Percentiles rank a stretch among this genome's conserved stretches.
These are phyloP conservation scores for Apamea sordens DNA, from an alignment of 2,888 invertebrate genomes.

Conservation along the genomic window DNA sequence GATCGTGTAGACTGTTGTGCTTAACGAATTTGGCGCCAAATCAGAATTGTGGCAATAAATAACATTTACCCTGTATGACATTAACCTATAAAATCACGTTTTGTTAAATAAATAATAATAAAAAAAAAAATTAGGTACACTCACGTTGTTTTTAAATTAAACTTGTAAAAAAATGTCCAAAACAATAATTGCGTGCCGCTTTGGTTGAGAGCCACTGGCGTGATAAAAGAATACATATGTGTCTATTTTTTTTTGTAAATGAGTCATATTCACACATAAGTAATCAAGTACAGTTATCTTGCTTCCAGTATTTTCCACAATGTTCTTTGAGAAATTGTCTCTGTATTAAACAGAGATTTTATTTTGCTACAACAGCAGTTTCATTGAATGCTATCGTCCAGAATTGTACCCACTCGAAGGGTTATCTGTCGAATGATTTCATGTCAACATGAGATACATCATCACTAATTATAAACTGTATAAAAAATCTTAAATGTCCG, in stretches of 20 bases:
- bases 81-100: not conserved
- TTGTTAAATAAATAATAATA: not conserved
- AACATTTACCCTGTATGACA: too few relatives aligned
- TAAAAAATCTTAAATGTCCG: constrained; percentile 40
- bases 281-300: not conserved
- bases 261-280: not conserved
- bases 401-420: constrained; percentile 53
- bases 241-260: not conserved
- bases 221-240: not conserved
- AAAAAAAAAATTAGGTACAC: not conserved
- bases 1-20: not conserved
- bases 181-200: not conserved
- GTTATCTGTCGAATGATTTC: constrained; percentile 66
- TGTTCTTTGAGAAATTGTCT: not conserved
- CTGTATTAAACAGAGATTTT: constrained; percentile 31
- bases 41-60: not conserved
- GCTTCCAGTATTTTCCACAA: constrained; percentile 1
- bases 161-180: not conserved
- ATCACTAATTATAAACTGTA: constrained; percentile 52
- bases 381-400: constrained; percentile 56
- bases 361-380: constrained; percentile 41
- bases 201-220: not conserved
- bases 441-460: constrained; percentile 61
- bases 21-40: not conserved
- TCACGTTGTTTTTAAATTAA: not conserved